Percentiles rank a stretch among this genome's conserved stretches.
Evolutionary conservation across 1,140 invertebrate species (phyloP).

Genomic region (Drosophila tani): DNA sequence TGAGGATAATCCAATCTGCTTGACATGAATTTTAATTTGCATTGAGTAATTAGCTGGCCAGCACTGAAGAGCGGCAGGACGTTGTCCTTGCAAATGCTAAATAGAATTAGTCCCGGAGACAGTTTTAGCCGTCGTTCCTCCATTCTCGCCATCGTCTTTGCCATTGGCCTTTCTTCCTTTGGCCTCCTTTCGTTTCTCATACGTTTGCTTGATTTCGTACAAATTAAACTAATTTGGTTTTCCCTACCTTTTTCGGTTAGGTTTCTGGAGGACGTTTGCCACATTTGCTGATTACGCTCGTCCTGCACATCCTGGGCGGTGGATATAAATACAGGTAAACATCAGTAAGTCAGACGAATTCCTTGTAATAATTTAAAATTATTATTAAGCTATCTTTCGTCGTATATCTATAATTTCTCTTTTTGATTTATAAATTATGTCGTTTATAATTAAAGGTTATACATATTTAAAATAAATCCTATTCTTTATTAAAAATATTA

Average conservation of each 20-base stretch:
- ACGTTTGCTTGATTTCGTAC: slow-evolving; percentile 79
- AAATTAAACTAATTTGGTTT: slow-evolving; percentile 81
- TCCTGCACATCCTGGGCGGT: slow-evolving; percentile 38
- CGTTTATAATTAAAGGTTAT: too few relatives aligned
- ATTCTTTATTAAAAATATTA: too few relatives aligned
- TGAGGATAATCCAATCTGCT: slow-evolving; percentile 83
- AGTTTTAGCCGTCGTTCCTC: slow-evolving; percentile 43
- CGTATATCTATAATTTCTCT: too few relatives aligned
- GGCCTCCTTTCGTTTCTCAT: slow-evolving; percentile 36
- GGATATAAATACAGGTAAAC: neutral
- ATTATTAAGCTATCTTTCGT: neutral
- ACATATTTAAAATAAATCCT: neutral
- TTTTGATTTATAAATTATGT: too few relatives aligned
- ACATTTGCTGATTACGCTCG: slow-evolving; percentile 81
- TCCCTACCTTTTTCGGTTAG: slow-evolving; percentile 43
- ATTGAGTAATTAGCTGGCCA: slow-evolving; percentile 80
- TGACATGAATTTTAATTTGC: slow-evolving; percentile 83
- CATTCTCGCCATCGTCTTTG: slow-evolving; percentile 16
- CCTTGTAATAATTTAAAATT: neutral
- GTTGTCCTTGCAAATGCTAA: slow-evolving; percentile 70
- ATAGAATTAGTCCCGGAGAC: slow-evolving; percentile 71
- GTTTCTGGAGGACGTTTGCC: slow-evolving; percentile 49
- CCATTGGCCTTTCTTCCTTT: slow-evolving; percentile 16
- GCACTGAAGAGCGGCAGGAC: slow-evolving; percentile 18
- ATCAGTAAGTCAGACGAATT: neutral